Base-by-base conservation (phyloP, 2,888 invertebrate species). In the Cerastoderma edule region DNA sequence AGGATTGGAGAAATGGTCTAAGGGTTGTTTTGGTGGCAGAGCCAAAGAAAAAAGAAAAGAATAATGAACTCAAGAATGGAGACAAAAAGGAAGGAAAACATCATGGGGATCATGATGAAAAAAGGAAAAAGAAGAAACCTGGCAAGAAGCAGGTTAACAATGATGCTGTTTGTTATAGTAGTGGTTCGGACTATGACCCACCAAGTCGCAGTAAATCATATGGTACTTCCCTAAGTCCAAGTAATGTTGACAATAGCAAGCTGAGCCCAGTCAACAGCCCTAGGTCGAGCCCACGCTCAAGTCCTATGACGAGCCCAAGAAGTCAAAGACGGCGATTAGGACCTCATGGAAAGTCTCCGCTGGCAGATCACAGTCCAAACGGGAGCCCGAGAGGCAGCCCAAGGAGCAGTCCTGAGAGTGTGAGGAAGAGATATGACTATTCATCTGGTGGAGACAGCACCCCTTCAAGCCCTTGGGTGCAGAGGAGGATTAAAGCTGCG, bases 401-500 rank as follows among this genome's bases (percentile, higher is more conserved):
- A 8, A 83, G 89, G 32, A 89, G 89, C 65, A 92, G 91, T 75
- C 91, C 92, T 33, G 90, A 90, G 72, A 73, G 78, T 44, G 76
- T 80, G 16, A 84, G 89, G 24, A 85, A 87, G 72, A 78, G 74
- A 33, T 85, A 86, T 65, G 86, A 88, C 33, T 84, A 85, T 75
- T 88, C 89, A 10, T 93, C 96, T 95, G 86, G 78, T 50, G 87
- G 75, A 19, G 89, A 86, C 92, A 85, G 89, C 82, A 92, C 93
- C 22, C 93, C 94, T 13, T 94, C 94, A 33, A 94, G 93, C 71
- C 92, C 92, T 13, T 92, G 92, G 93, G 89, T 92, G 22, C 92
- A 91, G 75, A 85, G 92, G 88, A 87, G 93, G 92, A 84, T 93
- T 91, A 80, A 93, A 91, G 93, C 93, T 68, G 89, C 89, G 44